These are phyloP conservation scores for Hydrolagus affinis DNA, from an alignment of 2,113 vertebrate genomes.

Conservation along the genomic window DNA sequence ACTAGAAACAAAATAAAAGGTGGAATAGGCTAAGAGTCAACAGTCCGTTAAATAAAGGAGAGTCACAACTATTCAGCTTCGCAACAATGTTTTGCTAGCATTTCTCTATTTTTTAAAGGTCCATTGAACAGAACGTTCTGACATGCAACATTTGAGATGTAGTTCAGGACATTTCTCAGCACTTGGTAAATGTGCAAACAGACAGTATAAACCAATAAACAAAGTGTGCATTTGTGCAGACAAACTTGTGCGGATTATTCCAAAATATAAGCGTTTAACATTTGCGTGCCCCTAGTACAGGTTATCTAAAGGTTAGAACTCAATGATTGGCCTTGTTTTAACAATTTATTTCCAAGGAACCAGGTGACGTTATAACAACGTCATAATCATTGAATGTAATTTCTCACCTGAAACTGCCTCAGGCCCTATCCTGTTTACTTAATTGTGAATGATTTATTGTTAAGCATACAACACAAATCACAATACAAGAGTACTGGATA, in stretches of 20 bases:
- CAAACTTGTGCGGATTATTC: neutral
- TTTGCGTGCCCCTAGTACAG: neutral
- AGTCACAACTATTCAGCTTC: neutral
- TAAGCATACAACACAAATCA: no score
- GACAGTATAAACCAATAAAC: neutral
- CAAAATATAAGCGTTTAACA: neutral
- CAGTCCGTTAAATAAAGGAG: neutral
- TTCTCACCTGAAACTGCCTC: no score
- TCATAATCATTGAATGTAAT: no score
- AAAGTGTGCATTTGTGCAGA: neutral
- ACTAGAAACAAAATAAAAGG: no score
- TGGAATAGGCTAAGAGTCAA: no score
- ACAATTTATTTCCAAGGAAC: no score
- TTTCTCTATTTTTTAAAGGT: no score
- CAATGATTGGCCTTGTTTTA: neutral
- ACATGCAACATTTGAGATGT: neutral
- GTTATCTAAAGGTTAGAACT: neutral
- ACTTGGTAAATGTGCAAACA: neutral
- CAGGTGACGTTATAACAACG: no score
- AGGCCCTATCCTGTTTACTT: no score
- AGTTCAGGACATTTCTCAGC: neutral
- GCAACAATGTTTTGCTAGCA: neutral
- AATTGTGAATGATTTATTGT: no score
- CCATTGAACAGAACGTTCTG: neutral
- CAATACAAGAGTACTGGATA: no score